phyloP scores from a whole-genome alignment of 2,888 invertebrate species.

The Cerastoderma edule region DNA sequence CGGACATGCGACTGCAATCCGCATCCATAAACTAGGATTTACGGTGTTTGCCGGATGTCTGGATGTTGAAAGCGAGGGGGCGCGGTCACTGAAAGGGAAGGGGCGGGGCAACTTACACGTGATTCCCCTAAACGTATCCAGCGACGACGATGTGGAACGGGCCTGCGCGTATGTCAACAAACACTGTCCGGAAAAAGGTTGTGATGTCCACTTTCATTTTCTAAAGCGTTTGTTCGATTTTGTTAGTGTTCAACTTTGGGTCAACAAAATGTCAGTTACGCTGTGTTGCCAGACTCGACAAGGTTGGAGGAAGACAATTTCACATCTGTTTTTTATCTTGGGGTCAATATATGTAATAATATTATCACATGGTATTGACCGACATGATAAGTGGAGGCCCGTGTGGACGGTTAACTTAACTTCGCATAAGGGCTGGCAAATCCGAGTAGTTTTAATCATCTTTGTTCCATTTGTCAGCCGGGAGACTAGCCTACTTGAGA shows the following conservation, averaged over 20 bases:
- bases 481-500: too few relatives aligned
- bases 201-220: background rate
- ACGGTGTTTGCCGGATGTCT: conserved; percentile 70
- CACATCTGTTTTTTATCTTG: too few relatives aligned
- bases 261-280: too few relatives aligned
- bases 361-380: too few relatives aligned
- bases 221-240: background rate
- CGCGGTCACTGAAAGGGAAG: conserved; percentile 39
- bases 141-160: conserved; percentile 53
- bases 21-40: conserved; percentile 61
- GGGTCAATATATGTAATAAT: too few relatives aligned
- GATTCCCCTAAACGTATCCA: conserved; percentile 67
- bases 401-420: too few relatives aligned
- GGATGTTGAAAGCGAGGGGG: conserved; percentile 57
- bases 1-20: conserved; percentile 62
- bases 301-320: too few relatives aligned
- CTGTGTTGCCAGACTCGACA: too few relatives aligned
- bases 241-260: background rate
- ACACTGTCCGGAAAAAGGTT: conserved; percentile 25
- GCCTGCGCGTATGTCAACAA: conserved; percentile 38
- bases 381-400: too few relatives aligned
- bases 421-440: too few relatives aligned
- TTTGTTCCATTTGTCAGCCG: too few relatives aligned
- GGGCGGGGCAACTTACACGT: conserved; percentile 46
- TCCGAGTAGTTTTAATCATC: too few relatives aligned